Evolutionary conservation across 2,888 invertebrate genomes (phyloP).

Genomic region (Leptinotarsa juncta): DNA sequence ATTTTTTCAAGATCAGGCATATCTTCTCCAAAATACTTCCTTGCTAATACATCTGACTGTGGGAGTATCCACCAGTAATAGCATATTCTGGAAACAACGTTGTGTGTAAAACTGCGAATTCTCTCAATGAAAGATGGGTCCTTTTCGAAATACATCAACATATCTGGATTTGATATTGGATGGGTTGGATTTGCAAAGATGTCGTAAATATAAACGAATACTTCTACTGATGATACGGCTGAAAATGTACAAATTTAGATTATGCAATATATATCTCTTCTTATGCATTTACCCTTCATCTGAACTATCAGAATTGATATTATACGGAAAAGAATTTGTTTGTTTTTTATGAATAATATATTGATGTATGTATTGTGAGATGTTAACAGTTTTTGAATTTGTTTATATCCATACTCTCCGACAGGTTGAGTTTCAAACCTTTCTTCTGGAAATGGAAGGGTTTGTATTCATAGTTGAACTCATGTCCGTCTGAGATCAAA

Average conservation of each 20-base stretch:
- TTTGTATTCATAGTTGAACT: no score
- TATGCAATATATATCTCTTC: background rate
- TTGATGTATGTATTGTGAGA: no score
- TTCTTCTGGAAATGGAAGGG: no score
- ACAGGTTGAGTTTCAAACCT: no score
- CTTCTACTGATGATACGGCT: slow-evolving; percentile 31
- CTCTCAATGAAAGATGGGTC: slow-evolving; percentile 28
- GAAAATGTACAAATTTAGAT: background rate
- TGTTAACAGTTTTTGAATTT: no score
- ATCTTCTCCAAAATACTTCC: slow-evolving; percentile 38
- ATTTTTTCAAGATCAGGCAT: slow-evolving; percentile 49
- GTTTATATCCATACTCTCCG: no score
- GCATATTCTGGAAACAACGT: slow-evolving; percentile 17
- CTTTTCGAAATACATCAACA: slow-evolving; percentile 24
- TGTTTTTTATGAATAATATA: no score
- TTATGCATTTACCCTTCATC: no score
- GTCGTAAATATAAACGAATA: slow-evolving; percentile 23
- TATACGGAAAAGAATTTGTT: no score
- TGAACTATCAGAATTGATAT: no score
- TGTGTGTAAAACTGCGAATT: slow-evolving; percentile 25
- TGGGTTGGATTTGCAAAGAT: slow-evolving; percentile 35
- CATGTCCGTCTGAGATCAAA: no score
- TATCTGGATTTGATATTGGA: slow-evolving; percentile 33
- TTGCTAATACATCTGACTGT: slow-evolving; percentile 43
- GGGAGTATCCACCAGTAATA: slow-evolving; percentile 40